Conservation (phyloP, 2,888 invertebrate species). For the Nysson spinosus region DNA sequence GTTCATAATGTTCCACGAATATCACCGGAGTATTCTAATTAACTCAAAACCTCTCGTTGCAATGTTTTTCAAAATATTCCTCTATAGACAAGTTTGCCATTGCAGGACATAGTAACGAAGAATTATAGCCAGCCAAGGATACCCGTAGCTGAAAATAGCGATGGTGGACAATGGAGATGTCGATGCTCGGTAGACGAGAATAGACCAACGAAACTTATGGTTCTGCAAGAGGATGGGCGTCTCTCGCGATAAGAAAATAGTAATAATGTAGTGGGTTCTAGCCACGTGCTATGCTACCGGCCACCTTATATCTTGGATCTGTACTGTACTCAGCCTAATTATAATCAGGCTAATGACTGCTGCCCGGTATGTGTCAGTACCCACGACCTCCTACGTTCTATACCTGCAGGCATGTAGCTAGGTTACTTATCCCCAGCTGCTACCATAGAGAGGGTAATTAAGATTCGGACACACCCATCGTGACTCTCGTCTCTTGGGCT, state of each 20-base stretch:
- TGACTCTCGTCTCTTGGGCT: conserved; percentile 74
- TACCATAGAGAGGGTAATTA: conserved; percentile 72
- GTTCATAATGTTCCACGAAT: background rate
- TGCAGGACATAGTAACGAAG: too few relatives aligned
- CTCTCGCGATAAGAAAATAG: conserved; percentile 58
- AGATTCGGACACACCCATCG: conserved; percentile 77
- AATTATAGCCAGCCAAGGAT: too few relatives aligned
- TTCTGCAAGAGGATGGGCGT: conserved; percentile 38
- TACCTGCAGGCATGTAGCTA: conserved; percentile 57
- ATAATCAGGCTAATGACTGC: conserved; percentile 77
- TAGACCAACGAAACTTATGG: conserved; percentile 38
- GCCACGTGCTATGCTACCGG: conserved; percentile 49
- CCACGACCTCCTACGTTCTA: conserved; percentile 49
- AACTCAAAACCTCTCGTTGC: too few relatives aligned
- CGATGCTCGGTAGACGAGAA: conserved; percentile 28
- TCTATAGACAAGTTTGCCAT: too few relatives aligned
- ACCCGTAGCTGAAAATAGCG: too few relatives aligned
- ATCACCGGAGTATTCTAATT: too few relatives aligned
- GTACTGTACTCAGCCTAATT: conserved; percentile 76
- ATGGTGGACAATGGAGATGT: conserved; percentile 28
- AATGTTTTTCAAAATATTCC: too few relatives aligned
- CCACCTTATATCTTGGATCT: conserved; percentile 75
- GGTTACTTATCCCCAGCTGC: conserved; percentile 71
- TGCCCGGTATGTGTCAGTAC: conserved; percentile 60
- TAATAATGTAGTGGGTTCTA: conserved; percentile 52